Evolutionary conservation across 1,140 invertebrate genomes (phyloP).

Genomic region (Pachypeltis micranthus): DNA sequence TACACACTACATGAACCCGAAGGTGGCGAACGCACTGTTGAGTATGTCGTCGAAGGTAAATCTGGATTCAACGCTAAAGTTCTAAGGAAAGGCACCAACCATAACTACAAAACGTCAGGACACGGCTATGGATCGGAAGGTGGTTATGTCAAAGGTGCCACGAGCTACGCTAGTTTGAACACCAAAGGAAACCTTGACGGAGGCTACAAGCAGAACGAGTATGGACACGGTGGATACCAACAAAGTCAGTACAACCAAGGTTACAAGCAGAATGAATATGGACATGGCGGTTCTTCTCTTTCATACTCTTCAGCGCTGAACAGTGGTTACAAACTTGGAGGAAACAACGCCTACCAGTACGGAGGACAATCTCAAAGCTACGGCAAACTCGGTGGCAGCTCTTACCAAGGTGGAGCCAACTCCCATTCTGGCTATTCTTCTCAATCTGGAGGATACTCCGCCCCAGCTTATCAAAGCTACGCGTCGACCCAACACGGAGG

Average conservation of each 20-base stretch:
- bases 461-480: not conserved
- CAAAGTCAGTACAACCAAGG: not conserved
- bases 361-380: not conserved
- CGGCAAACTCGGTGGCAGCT: not conserved
- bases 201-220: not conserved
- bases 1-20: slow-evolving; percentile 27
- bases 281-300: not conserved
- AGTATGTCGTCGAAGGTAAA: slow-evolving; percentile 25
- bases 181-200: not conserved
- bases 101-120: not conserved
- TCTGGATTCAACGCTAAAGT: not conserved
- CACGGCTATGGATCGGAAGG: not conserved
- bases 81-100: not conserved
- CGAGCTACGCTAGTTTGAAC: not conserved
- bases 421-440: not conserved
- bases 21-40: slow-evolving; percentile 23
- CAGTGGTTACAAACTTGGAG: not conserved
- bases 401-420: not conserved
- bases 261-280: not conserved
- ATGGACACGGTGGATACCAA: not conserved
- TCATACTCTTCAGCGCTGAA: not conserved
- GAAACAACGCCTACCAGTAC: not conserved
- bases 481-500: not conserved
- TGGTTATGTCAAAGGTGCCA: not conserved
- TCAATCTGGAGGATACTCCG: not conserved